These are phyloP conservation scores for Acrocera orbiculus DNA, from an alignment of 2,888 invertebrate genomes.

Conservation along the genomic window DNA sequence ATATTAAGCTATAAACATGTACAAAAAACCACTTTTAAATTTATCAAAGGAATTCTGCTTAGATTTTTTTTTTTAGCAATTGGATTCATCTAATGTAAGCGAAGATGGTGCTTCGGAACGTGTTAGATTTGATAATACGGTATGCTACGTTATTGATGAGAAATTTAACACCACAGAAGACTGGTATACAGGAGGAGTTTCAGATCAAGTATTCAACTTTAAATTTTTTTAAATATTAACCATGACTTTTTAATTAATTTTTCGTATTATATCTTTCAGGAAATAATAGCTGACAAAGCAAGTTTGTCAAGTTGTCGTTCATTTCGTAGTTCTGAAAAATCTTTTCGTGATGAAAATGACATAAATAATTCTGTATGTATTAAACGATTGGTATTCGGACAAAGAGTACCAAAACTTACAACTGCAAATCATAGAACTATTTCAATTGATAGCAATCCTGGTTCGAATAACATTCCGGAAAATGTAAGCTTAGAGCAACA, in stretches of 20 bases:
- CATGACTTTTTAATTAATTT: constrained; percentile 1
- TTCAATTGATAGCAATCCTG: constrained; percentile 17
- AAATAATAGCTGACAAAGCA: constrained; percentile 17
- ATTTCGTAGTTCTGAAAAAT: constrained; percentile 18
- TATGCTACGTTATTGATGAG: constrained; percentile 25
- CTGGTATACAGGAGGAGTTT: constrained; percentile 17
- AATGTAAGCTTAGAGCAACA: constrained; percentile 16
- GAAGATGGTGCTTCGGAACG: constrained; percentile 38
- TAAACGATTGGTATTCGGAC: constrained; percentile 15
- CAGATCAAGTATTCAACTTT: constrained; percentile 15
- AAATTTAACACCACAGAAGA: constrained; percentile 14
- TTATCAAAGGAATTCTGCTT: not conserved
- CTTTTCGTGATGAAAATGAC: constrained; percentile 17
- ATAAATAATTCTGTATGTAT: too few species aligned
- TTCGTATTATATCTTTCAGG: constrained; percentile 13
- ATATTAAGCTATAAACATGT: constrained; percentile 46
- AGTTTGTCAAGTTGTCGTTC: constrained; percentile 19
- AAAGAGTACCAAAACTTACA: constrained; percentile 16
- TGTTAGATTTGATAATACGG: constrained; percentile 47
- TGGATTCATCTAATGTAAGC: constrained; percentile 31
- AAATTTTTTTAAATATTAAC: not conserved
- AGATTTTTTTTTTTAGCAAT: constrained; percentile 17
- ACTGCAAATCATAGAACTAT: constrained; percentile 16
- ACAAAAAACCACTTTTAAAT: not conserved
- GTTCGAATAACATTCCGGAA: constrained; percentile 17